Evolutionary conservation across 2,113 vertebrate genomes (phyloP).

Genomic region (Paratilapia polleni): DNA sequence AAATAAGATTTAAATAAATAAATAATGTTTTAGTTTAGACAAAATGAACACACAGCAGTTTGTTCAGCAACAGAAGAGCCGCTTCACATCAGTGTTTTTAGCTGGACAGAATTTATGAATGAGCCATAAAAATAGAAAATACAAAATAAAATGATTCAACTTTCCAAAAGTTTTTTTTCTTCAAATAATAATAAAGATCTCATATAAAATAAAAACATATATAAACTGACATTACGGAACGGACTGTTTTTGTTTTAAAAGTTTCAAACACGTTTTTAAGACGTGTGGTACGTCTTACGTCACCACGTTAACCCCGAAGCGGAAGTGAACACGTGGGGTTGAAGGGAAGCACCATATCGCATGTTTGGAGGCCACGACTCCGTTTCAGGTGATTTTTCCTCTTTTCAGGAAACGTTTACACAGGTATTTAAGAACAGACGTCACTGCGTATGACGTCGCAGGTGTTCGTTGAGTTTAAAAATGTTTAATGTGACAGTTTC

Average conservation of each 20-base stretch:
- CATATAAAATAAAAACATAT: no score
- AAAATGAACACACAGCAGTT: not conserved
- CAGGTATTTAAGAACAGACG: not conserved
- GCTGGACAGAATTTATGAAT: not conserved
- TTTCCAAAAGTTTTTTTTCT: no score
- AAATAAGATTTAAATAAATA: not conserved
- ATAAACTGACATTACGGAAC: no score
- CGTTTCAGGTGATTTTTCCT: not conserved
- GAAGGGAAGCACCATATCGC: not conserved
- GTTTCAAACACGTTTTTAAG: no score
- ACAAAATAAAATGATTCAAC: no score
- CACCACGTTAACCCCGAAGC: conserved; percentile 54
- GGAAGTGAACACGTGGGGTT: conserved; percentile 75
- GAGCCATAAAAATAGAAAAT: not conserved
- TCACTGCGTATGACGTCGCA: not conserved
- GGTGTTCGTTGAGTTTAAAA: not conserved
- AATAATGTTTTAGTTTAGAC: not conserved
- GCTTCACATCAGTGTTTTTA: no score
- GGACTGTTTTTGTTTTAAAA: no score
- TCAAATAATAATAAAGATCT: no score
- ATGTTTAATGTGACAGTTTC: not conserved
- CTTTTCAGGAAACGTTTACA: accelerated
- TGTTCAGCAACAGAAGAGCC: not conserved
- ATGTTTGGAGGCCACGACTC: not conserved
- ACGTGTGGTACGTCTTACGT: conserved; percentile 26